These are phyloP conservation scores for Anomalospiza imberbis DNA, from an alignment of 2,797 vertebrate species.

Conservation along the genomic window DNA sequence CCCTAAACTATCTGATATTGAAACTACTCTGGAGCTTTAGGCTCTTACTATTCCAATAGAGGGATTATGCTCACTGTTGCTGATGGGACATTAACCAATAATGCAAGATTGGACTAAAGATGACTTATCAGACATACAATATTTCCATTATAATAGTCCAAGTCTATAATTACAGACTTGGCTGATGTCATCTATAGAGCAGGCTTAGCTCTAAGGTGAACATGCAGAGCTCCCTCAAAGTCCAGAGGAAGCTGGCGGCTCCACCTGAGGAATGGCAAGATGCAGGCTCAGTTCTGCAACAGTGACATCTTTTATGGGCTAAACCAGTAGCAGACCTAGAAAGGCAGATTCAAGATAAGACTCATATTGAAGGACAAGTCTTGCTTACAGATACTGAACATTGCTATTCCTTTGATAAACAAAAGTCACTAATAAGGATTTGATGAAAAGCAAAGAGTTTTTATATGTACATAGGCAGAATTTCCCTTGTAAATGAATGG, in stretches of 20 bases:
- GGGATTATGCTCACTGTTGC: not conserved
- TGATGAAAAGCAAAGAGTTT: not conserved
- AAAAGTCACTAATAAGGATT: not conserved
- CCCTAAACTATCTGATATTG: not conserved
- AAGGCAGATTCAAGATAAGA: not conserved
- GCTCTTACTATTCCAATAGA: not conserved
- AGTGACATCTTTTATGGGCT: not conserved
- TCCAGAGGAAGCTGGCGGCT: not conserved
- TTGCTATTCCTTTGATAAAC: not conserved
- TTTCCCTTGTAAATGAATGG: not conserved
- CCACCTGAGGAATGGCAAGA: not conserved
- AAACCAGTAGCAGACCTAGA: not conserved
- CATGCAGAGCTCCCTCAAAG: not conserved
- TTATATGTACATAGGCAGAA: not conserved
- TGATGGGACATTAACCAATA: not conserved
- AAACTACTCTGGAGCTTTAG: not conserved
- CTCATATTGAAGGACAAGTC: not conserved
- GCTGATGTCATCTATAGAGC: not conserved
- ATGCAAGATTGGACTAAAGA: not conserved
- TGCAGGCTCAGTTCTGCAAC: not conserved
- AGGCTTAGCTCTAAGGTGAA: not conserved
- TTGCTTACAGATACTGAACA: not conserved
- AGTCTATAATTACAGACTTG: not conserved
- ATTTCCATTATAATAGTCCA: not conserved
- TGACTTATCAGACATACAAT: not conserved